These are phyloP conservation scores for Oceanodroma leucorhoa DNA, from an alignment of 2,797 vertebrate species.

Conservation along the genomic window DNA sequence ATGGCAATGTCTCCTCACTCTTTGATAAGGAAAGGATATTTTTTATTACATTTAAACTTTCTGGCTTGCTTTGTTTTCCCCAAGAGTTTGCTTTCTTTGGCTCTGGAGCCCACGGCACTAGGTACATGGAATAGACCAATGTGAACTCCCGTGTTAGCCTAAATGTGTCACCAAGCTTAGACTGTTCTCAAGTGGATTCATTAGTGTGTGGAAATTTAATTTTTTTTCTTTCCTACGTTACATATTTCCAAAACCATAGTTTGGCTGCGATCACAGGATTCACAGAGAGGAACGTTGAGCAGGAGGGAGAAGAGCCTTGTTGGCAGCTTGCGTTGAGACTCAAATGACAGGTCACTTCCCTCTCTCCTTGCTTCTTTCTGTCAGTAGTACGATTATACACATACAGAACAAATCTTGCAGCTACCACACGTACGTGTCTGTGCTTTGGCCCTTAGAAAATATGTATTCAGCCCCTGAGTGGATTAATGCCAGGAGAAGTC, in stretches of 20 bases:
- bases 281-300: accelerated
- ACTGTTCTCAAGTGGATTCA: neutral
- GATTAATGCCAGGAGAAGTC: neutral
- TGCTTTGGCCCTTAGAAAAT: neutral
- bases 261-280: neutral
- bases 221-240: neutral
- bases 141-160: neutral
- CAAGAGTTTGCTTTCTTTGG: neutral
- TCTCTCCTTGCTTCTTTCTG: neutral
- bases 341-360: neutral
- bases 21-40: neutral
- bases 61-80: neutral
- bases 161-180: neutral
- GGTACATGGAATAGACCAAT: neutral
- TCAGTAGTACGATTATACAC: neutral
- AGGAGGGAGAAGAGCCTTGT: neutral
- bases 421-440: neutral
- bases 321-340: neutral
- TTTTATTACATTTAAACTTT: neutral
- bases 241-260: neutral
- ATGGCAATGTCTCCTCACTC: neutral
- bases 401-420: neutral
- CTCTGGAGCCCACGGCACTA: neutral
- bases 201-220: neutral
- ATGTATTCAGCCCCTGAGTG: neutral